phyloP scores from a whole-genome alignment of 2,797 vertebrate species.

The Pseudochromis fuscus region DNA sequence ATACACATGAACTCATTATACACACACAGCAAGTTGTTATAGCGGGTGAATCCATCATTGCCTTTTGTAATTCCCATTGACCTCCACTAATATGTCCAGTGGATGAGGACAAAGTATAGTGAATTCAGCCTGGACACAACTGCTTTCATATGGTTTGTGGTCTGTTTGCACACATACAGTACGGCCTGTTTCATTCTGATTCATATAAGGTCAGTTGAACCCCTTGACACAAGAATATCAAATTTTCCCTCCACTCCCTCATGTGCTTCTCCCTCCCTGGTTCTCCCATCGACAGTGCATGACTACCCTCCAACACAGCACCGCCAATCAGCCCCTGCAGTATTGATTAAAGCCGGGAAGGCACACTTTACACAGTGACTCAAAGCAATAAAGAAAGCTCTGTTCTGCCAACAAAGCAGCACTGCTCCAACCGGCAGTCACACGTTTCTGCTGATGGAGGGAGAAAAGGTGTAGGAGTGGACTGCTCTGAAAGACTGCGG shows the following conservation, averaged over 20 bases:
- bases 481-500: conserved; percentile 51
- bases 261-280: conserved; percentile 7
- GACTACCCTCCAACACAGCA: conserved; percentile 16
- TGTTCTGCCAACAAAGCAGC: conserved; percentile 52
- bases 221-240: background rate
- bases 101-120: too few species aligned
- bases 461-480: conserved; percentile 60
- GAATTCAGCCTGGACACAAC: too few species aligned
- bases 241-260: conserved; percentile 1
- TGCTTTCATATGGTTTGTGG: too few species aligned
- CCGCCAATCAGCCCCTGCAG: conserved; percentile 12
- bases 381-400: conserved; percentile 50
- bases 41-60: too few species aligned
- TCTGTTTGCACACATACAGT: conserved; percentile 15
- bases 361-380: conserved; percentile 20
- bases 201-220: background rate
- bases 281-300: conserved; percentile 31
- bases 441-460: conserved; percentile 62
- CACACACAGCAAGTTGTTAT: too few species aligned
- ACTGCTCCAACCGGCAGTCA: conserved; percentile 29
- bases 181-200: background rate
- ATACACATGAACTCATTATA: conserved; percentile 5
- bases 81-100: too few species aligned
- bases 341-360: conserved; percentile 44
- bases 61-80: background rate